A percentile compares a stretch with the other conserved stretches of the same genome.
Conservation (phyloP, 2,797 vertebrate genomes). For the Melanotaenia maccullochi region DNA sequence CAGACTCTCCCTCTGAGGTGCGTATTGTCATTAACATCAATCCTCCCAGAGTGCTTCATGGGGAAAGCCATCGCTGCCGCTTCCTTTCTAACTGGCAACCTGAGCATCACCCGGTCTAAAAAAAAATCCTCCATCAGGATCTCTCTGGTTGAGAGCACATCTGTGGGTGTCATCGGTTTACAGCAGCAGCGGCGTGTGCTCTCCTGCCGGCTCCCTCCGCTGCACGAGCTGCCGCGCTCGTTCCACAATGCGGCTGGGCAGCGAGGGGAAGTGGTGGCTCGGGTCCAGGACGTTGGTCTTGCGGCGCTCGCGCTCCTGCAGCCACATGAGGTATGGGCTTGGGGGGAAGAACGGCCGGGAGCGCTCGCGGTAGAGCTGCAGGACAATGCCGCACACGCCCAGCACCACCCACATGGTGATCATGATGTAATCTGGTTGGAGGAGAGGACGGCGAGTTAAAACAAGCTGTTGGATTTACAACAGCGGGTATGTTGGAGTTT, state of each 20-base stretch:
- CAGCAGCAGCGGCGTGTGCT: slow-evolving; percentile 92
- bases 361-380: slow-evolving; percentile 90
- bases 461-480: background rate
- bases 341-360: slow-evolving; percentile 87
- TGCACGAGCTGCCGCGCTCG: slow-evolving; percentile 78
- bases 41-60: background rate
- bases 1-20: background rate
- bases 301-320: slow-evolving; percentile 89
- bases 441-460: background rate
- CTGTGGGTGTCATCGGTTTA: slow-evolving; percentile 55
- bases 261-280: slow-evolving; percentile 90
- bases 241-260: slow-evolving; percentile 85
- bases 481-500: background rate
- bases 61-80: background rate
- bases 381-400: slow-evolving; percentile 81
- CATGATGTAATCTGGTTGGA: slow-evolving; percentile 86
- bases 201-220: slow-evolving; percentile 82
- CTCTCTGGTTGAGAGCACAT: background rate
- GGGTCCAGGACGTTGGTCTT: slow-evolving; percentile 95
- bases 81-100: too few relatives aligned
- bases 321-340: slow-evolving; percentile 92
- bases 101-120: background rate
- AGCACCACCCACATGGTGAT: slow-evolving; percentile 90
- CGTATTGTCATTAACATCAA: background rate
- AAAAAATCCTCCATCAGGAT: background rate